Conservation (phyloP, 2,797 vertebrate genomes). For the Sebastes flavidus region DNA sequence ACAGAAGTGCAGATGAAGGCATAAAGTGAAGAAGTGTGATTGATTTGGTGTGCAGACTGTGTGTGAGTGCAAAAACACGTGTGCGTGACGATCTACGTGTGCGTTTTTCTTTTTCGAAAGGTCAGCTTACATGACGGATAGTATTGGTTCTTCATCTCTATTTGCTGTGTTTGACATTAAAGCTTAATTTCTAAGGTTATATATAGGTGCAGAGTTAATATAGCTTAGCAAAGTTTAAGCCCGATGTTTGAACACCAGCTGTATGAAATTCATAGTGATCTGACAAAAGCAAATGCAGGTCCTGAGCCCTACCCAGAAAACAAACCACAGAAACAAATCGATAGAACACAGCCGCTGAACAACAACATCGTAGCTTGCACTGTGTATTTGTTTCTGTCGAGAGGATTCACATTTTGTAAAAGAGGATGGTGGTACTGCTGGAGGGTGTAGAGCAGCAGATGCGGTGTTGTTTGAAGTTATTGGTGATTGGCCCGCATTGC, state of each 20-base stretch:
- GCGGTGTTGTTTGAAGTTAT: conserved; percentile 23
- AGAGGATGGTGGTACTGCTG: conserved; percentile 8
- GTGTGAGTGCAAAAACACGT: neutral
- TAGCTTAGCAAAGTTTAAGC: conserved; percentile 14
- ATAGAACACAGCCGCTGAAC: conserved; percentile 34
- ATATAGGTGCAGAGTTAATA: neutral
- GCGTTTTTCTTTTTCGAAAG: conserved; percentile 56
- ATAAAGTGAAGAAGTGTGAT: conserved; percentile 24
- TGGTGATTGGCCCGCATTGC: conserved; percentile 6
- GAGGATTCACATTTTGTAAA: conserved; percentile 2
- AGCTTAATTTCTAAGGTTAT: conserved; percentile 4
- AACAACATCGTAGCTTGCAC: neutral
- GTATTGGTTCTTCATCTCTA: conserved; percentile 29
- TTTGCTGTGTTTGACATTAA: conserved; percentile 38
- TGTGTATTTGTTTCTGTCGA: neutral
- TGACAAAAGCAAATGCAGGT: conserved; percentile 13
- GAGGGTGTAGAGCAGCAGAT: conserved; percentile 8
- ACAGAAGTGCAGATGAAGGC: conserved; percentile 64
- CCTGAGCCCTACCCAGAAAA: conserved; percentile 18
- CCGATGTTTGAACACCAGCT: neutral
- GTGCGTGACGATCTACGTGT: conserved; percentile 7
- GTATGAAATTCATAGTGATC: neutral
- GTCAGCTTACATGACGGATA: conserved; percentile 62
- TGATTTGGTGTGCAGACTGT: conserved; percentile 22
- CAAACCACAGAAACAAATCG: conserved; percentile 43